These are phyloP conservation scores for Sebastolobus altivelis DNA, from an alignment of 2,797 vertebrate species.

Conservation along the genomic window DNA sequence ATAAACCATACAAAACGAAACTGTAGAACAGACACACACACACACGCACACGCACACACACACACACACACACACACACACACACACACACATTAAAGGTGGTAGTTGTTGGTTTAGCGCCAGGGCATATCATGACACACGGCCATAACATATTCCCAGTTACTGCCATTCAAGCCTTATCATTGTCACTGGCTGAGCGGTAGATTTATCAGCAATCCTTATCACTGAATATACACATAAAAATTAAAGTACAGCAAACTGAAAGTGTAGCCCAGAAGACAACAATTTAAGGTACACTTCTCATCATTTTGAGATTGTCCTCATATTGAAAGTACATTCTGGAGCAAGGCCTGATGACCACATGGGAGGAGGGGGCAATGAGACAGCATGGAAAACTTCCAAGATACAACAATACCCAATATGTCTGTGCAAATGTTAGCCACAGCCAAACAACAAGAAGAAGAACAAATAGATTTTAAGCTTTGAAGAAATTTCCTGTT, in stretches of 20 bases:
- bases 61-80: background rate
- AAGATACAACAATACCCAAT: background rate
- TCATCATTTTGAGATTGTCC: rapidly evolving
- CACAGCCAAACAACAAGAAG: background rate
- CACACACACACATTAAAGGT: too few relatives aligned
- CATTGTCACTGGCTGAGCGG: background rate
- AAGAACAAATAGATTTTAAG: background rate
- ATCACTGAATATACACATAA: background rate
- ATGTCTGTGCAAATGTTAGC: background rate
- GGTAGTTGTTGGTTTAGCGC: too few relatives aligned
- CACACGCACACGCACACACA: background rate
- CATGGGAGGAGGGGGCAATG: background rate
- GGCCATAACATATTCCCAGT: background rate
- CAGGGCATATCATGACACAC: too few relatives aligned
- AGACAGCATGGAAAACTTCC: background rate
- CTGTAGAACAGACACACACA: background rate
- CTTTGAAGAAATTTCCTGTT: background rate
- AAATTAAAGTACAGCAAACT: conserved; percentile 7
- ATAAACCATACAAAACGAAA: conserved; percentile 24
- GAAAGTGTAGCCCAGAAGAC: background rate
- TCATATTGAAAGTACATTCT: conserved; percentile 60
- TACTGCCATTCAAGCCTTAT: background rate
- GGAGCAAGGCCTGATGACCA: conserved; percentile 1
- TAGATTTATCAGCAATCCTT: too few relatives aligned
- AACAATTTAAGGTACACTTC: rapidly evolving